phyloP scores from a whole-genome alignment of 2,888 invertebrate species.

The Aplocera efformata region DNA sequence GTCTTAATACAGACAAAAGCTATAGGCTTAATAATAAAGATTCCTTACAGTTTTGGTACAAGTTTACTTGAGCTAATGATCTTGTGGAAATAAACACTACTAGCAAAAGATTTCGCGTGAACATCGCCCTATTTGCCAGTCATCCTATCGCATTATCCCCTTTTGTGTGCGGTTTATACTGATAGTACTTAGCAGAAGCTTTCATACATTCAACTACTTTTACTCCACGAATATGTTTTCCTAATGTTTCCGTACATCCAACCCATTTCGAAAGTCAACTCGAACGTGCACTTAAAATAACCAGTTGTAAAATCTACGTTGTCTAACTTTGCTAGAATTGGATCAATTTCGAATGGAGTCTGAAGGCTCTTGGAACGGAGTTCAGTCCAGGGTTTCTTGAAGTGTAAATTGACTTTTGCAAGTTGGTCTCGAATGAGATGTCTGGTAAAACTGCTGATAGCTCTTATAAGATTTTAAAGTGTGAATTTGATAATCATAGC shows the following conservation, averaged over 20 bases:
- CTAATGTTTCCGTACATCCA: constrained; percentile 5
- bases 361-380: constrained; percentile 39
- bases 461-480: no score
- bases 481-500: no score
- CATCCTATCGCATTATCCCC: no score
- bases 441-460: not conserved
- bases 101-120: no score
- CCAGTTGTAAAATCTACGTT: constrained; percentile 7
- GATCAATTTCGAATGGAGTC: constrained; percentile 29
- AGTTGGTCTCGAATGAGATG: constrained; percentile 6
- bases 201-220: not conserved
- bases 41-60: no score
- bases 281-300: constrained; percentile 6
- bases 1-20: no score
- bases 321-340: constrained; percentile 18
- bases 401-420: constrained; percentile 25
- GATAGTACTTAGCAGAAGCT: constrained; percentile 4
- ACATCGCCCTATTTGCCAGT: no score
- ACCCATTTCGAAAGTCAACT: constrained; percentile 6
- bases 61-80: no score
- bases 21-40: no score
- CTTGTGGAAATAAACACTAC: no score
- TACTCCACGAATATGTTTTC: not conserved
- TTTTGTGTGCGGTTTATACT: no score
- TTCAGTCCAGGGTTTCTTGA: constrained; percentile 30